Base-by-base conservation (phyloP, 2,888 invertebrate genomes). In the Rhimphoctona megacephalus region DNA sequence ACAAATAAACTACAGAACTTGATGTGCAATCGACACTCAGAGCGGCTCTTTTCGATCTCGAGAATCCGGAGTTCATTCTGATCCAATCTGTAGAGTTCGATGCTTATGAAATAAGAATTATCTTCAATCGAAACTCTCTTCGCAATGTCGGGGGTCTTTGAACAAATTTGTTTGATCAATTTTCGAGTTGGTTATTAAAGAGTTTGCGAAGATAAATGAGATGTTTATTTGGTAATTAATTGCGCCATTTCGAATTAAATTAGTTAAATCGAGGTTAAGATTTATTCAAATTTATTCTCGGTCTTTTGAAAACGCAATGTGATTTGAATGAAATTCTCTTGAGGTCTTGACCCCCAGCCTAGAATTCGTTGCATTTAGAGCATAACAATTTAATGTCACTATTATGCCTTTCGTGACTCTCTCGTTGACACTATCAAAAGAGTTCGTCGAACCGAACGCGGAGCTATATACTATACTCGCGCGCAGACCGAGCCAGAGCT, bases 351-450 rank as follows among this genome's bases (percentile, higher is more conserved):
- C 61, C 76, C 76, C 64, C 54, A 74, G 57, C 22, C 61, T 43
- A 33, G 72, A 52, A n/a, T 54, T 52, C 25, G 46, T 49, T 70
- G 80, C 70, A 72, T 72, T 72, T 39, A 74, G 61, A 74, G 61
- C 69, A 64, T 52, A 61, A 83, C 82, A 76, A 85, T 83, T 67
- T 73, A 78, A 78, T 70, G 74, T 64, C 69, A 77, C 77, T 78
- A 81, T 81, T 83, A 81, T 52, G 39, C 25, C 30, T 85, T 79
- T 86, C 86, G 86, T 86, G 86, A 86, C 85, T 85, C 85, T 85
- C 81, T 85, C 84, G 86, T 86, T 86, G 86, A 86, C 86, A 86
- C 86, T 86, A 86, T 85, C 86, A 85, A 86, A 86, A 86, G 86
- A 86, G 86, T 86, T 86, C 85, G 86, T 85, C 86, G 86, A 86